Evolutionary conservation across 2,888 invertebrate genomes (phyloP).

Genomic region (Oxycera nigricornis): DNA sequence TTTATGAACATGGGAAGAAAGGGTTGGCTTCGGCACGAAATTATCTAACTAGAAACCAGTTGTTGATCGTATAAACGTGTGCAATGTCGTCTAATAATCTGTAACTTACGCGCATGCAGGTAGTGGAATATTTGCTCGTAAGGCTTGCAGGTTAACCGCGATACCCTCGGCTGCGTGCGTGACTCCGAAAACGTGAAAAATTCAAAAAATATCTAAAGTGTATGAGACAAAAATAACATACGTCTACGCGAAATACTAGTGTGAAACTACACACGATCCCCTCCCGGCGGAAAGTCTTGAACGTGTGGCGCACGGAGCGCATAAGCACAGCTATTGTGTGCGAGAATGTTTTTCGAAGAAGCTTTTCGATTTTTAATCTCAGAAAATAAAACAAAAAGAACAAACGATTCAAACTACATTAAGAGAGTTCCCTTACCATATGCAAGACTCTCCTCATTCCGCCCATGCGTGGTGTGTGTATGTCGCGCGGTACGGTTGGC

Average conservation of each 20-base stretch:
- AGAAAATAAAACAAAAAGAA: slow-evolving; percentile 8
- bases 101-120: too few species aligned
- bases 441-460: neutral
- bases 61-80: too few species aligned
- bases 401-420: neutral
- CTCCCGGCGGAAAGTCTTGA: neutral
- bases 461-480: too few species aligned
- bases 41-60: too few species aligned
- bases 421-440: neutral
- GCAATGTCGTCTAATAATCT: too few species aligned
- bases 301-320: neutral
- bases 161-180: neutral
- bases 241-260: neutral
- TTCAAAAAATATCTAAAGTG: neutral
- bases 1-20: too few species aligned
- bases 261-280: slow-evolving; percentile 6
- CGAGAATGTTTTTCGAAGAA: slow-evolving; percentile 5
- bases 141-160: too few species aligned
- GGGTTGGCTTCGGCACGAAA: too few species aligned
- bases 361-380: slow-evolving; percentile 25
- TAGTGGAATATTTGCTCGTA: too few species aligned
- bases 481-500: neutral
- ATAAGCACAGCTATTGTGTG: neutral
- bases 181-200: neutral
- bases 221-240: slow-evolving; percentile 7